Base-by-base conservation (phyloP, 2,113 vertebrate species). In the Cisticola juncidis region DNA sequence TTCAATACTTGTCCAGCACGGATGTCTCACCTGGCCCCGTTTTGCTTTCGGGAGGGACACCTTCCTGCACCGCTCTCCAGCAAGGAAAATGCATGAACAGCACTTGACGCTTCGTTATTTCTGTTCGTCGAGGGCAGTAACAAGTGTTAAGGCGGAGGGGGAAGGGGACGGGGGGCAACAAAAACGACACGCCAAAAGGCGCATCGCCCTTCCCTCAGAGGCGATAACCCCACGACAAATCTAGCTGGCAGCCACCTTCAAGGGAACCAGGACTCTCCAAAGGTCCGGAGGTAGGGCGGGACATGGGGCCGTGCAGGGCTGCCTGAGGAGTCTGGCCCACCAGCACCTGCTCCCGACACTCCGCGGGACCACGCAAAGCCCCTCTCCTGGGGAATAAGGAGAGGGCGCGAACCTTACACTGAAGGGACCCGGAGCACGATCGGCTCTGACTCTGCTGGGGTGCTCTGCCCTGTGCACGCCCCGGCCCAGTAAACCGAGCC, bases 401-500 rank as follows among this genome's bases (percentile, higher is more conserved):
- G 8, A 38, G 6, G 28, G 25, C 0, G 3, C 3, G 3, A 24
- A 14, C 7, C 23, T 13, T 5, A 44, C 48, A 13, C 8, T 4
- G 19, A 60, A 21, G 29, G 12, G 21, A 54, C 2, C 1, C 2
- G 13, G 19, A 25, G 40, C 8, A 7, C 17, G 1, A 3, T 54
- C 3, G 5, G 36, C 8, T 25, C 51, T 64, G 29, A 12, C 18
- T 56, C 40, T 62, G 16, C 47, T 11, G 36, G 4, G 9, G 4
- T 42, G 79, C 33, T 65, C 17, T 17, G 40, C 9, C 14, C 68
- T 71, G 57, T 13, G 48, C 29, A 9, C 6, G 1, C 6, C 28
- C 12, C 6, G 2, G 15, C 13, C n/a, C n/a, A 24, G 14, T 13
- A 57, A 22, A 61, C 3, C 3, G 33, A 69, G 17, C 8, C 12